phyloP scores from a whole-genome alignment of 2,113 vertebrate genomes.

The Tor tambroides region DNA sequence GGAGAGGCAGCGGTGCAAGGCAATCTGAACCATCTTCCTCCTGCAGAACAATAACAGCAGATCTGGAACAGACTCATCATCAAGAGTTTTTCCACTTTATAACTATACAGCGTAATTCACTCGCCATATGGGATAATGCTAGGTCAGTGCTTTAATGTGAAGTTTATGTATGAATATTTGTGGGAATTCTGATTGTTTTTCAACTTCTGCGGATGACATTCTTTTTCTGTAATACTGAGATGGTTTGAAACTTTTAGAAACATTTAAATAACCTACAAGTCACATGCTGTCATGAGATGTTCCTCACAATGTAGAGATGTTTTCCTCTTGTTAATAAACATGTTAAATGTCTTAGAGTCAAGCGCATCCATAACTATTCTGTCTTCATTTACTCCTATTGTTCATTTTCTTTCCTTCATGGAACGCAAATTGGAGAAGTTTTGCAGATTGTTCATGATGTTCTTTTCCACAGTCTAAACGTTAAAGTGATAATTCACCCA shows the following conservation, averaged over 20 bases:
- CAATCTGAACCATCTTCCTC: slow-evolving; percentile 48
- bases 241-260: not conserved
- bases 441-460: not conserved
- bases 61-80: slow-evolving; percentile 46
- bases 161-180: slow-evolving; percentile 22
- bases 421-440: not conserved
- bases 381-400: not conserved
- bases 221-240: not conserved
- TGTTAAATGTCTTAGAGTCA: not conserved
- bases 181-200: slow-evolving; percentile 26
- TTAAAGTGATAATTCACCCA: not conserved
- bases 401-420: not conserved
- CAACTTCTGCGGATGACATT: not conserved
- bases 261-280: not conserved
- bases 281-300: not conserved
- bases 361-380: not conserved
- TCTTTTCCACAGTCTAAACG: not conserved
- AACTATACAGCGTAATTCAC: slow-evolving; percentile 10
- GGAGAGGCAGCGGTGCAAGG: slow-evolving; percentile 54
- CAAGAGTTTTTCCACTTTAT: slow-evolving; percentile 37
- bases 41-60: slow-evolving; percentile 53
- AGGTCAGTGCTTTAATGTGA: not conserved
- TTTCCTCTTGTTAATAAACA: not conserved
- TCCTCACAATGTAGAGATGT: not conserved
- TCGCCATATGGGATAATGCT: not conserved